phyloP scores from a whole-genome alignment of 2,888 invertebrate species.

The Neuroscelio doddi region DNA sequence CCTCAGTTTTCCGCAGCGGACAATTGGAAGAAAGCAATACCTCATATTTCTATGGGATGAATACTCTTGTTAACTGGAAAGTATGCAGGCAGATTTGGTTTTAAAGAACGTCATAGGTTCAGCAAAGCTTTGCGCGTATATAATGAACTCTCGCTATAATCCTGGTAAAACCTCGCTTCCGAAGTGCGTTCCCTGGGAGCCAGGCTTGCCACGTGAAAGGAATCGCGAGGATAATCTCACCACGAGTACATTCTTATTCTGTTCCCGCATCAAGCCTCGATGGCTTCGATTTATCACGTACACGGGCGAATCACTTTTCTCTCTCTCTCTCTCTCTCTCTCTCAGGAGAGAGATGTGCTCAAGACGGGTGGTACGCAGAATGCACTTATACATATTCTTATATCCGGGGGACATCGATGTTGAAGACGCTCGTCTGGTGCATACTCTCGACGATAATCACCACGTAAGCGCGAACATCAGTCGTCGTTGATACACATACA shows the following conservation, averaged over 20 bases:
- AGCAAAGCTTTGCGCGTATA: constrained; percentile 50
- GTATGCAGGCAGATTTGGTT: constrained; percentile 48
- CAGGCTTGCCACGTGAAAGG: constrained; percentile 55
- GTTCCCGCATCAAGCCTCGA: constrained; percentile 62
- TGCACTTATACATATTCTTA: constrained; percentile 5
- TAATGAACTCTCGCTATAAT: constrained; percentile 68
- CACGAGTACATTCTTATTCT: constrained; percentile 62
- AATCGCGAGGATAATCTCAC: constrained; percentile 66
- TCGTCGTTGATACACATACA: constrained; percentile 26
- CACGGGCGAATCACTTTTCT: constrained; percentile 50
- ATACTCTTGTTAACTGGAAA: constrained; percentile 36
- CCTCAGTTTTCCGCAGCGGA: too few species aligned
- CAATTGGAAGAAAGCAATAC: too few species aligned
- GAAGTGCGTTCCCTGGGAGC: constrained; percentile 58
- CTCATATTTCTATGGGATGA: constrained; percentile 21
- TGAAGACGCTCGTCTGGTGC: constrained; percentile 41
- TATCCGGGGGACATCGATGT: constrained; percentile 43
- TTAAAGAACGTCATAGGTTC: constrained; percentile 47
- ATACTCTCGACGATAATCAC: constrained; percentile 20
- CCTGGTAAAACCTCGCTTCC: constrained; percentile 59
- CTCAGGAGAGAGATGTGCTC: constrained; percentile 6
- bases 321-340: too few species aligned
- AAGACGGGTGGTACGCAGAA: constrained; percentile 14
- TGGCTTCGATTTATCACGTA: constrained; percentile 64
- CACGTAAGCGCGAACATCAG: constrained; percentile 24